Conservation (phyloP, 2,888 invertebrate species). For the Drosophila hamatofila region DNA sequence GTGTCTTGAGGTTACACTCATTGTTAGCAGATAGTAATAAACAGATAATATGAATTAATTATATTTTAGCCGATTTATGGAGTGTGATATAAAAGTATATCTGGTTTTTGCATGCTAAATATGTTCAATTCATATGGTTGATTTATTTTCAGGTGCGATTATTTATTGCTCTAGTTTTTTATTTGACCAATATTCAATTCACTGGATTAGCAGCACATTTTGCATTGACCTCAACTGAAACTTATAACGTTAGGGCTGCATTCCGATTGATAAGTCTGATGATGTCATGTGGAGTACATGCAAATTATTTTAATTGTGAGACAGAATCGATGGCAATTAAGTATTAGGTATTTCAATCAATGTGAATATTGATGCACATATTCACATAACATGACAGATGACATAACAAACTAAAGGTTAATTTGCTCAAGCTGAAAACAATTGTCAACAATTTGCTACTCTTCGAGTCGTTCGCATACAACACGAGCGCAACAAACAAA, state of each 20-base stretch:
- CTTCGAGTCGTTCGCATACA: slow-evolving; percentile 23
- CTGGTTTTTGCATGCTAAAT: slow-evolving; percentile 2
- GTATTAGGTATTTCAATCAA: slow-evolving; percentile 9
- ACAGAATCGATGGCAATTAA: slow-evolving; percentile 22
- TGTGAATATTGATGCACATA: slow-evolving; percentile 24
- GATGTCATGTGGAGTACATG: slow-evolving; percentile 19
- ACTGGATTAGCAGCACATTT: not conserved
- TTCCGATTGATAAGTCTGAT: slow-evolving; percentile 4
- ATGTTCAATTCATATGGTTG: not conserved
- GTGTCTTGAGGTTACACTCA: slow-evolving; percentile 13
- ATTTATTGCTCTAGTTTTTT: not conserved
- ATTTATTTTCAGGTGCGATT: not conserved
- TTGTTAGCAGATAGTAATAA: not conserved
- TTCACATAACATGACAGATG: slow-evolving; percentile 53
- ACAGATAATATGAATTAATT: not conserved
- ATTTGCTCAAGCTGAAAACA: slow-evolving; percentile 77
- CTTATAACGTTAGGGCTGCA: slow-evolving; percentile 5
- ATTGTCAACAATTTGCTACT: slow-evolving; percentile 77
- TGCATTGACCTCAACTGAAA: not conserved
- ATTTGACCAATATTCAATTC: not conserved
- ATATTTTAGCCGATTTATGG: not conserved
- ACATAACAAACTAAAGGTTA: slow-evolving; percentile 77
- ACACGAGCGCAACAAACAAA: not conserved
- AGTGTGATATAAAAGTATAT: not conserved
- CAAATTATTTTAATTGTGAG: slow-evolving; percentile 17